Evolutionary conservation across 2,113 vertebrate genomes (phyloP).

Genomic region (Indicator indicator): DNA sequence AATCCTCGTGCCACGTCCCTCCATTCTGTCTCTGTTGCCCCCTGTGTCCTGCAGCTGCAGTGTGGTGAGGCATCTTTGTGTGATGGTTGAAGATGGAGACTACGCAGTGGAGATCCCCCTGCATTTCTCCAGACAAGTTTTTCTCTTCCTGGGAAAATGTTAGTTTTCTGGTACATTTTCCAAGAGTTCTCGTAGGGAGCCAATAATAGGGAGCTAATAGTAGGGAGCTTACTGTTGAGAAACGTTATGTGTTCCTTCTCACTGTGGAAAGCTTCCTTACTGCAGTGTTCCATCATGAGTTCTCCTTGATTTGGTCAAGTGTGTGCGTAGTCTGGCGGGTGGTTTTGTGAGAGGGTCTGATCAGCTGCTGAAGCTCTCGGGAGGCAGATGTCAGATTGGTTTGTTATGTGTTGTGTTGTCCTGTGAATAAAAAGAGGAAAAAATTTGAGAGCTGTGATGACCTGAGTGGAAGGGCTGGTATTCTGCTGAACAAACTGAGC

Average conservation of each 20-base stretch:
- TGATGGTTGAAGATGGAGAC: background rate
- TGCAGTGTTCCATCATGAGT: background rate
- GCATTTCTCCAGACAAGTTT: background rate
- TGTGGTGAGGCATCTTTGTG: background rate
- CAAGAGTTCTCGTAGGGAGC: background rate
- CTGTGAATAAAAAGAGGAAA: background rate
- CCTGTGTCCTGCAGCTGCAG: too few species aligned
- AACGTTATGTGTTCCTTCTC: background rate
- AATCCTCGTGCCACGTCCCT: accelerated
- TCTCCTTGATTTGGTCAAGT: background rate
- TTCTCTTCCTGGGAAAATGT: background rate
- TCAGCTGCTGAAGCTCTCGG: background rate
- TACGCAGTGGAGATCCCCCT: background rate
- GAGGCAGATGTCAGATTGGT: background rate
- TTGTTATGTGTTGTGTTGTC: background rate
- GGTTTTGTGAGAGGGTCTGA: background rate
- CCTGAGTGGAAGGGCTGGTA: background rate
- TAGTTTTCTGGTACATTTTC: background rate
- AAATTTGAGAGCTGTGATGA: background rate
- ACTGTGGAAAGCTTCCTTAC: background rate
- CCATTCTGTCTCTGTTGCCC: background rate
- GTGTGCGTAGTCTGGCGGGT: background rate
- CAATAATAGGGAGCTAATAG: background rate
- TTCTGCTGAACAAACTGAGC: background rate
- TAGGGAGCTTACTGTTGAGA: accelerated